These are phyloP conservation scores for Thermophis baileyi DNA, from an alignment of 2,113 vertebrate species.

Conservation along the genomic window DNA sequence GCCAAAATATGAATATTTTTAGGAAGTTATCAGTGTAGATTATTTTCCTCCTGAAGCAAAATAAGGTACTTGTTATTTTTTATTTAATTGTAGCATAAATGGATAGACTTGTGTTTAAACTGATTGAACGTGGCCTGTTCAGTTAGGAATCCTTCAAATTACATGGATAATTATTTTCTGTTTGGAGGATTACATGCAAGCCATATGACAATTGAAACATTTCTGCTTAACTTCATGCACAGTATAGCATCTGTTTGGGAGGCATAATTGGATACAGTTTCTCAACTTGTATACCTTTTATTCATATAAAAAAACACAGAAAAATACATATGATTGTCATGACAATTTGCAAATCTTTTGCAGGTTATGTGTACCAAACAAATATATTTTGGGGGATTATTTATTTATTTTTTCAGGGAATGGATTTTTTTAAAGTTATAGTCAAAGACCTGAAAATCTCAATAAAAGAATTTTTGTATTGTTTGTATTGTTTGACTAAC, in stretches of 20 bases:
- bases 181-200: background rate
- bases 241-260: background rate
- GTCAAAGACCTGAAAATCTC: background rate
- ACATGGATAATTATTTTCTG: background rate
- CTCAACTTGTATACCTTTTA: background rate
- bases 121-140: background rate
- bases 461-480: background rate
- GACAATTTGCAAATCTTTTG: background rate
- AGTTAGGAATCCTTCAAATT: background rate
- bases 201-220: background rate
- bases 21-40: background rate
- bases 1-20: background rate
- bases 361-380: background rate
- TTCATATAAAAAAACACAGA: background rate
- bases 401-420: background rate
- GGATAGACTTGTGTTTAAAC: background rate
- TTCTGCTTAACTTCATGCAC: background rate
- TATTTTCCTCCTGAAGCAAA: background rate
- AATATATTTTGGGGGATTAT: background rate
- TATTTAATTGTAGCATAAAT: background rate
- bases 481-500: background rate
- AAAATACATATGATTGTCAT: background rate
- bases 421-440: background rate
- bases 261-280: background rate
- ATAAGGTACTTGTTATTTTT: background rate